Conservation (phyloP, 2,113 vertebrate species). For the Thryonomys swinderianus region DNA sequence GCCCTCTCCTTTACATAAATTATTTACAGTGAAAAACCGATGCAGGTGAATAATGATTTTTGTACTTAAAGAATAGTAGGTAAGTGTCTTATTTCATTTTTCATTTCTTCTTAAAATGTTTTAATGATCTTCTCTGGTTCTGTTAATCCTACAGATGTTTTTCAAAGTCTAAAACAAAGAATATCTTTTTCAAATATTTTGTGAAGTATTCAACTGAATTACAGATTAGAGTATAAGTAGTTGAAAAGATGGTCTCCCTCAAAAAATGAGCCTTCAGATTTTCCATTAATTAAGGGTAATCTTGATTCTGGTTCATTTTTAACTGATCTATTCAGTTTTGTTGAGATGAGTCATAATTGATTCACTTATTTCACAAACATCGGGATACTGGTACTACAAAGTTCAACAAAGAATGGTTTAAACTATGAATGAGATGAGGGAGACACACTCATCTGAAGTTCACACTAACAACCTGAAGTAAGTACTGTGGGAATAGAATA, state of each 20-base stretch:
- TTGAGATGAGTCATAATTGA: not conserved
- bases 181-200: slow-evolving; percentile 16
- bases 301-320: slow-evolving; percentile 41
- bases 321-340: not conserved
- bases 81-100: slow-evolving; percentile 14
- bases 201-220: not conserved
- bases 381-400: not conserved
- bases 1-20: not conserved
- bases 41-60: slow-evolving; percentile 3
- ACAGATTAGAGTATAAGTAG: not conserved
- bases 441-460: not conserved
- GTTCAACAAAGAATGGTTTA: not conserved
- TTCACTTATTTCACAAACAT: not conserved
- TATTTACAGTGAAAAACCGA: not conserved
- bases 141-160: slow-evolving; percentile 35
- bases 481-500: not conserved
- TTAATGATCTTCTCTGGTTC: not conserved
- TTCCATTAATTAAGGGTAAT: not conserved
- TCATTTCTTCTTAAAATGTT: not conserved
- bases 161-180: slow-evolving; percentile 13
- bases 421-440: not conserved
- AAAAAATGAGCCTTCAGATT: slow-evolving; percentile 16
- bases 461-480: not conserved
- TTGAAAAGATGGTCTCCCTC: not conserved
- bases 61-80: slow-evolving; percentile 15